Evolutionary conservation across 1,140 invertebrate species (phyloP).

Genomic region (Euwallacea similis): DNA sequence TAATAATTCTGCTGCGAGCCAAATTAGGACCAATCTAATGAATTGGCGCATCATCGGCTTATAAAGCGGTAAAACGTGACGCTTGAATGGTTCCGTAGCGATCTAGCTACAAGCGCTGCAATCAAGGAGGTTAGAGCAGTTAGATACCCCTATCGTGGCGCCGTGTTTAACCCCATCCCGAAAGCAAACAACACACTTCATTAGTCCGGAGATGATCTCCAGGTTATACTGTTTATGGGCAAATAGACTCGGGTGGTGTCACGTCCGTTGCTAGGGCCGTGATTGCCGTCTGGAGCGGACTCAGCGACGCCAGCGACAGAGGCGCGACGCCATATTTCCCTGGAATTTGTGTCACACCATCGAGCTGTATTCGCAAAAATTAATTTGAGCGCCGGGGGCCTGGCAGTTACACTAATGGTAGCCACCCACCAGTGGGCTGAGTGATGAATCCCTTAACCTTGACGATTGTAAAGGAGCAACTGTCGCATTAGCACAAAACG

Average conservation of each 20-base stretch:
- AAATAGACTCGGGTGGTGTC: constrained; percentile 46
- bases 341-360: neutral
- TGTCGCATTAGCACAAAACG: constrained; percentile 30
- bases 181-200: constrained; percentile 50
- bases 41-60: neutral
- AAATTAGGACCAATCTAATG: too few relatives aligned
- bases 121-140: constrained; percentile 26
- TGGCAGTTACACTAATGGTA: too few relatives aligned
- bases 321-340: constrained; percentile 12
- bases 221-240: constrained; percentile 52
- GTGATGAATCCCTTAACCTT: neutral
- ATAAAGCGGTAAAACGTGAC: constrained; percentile 14
- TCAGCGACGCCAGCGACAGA: constrained; percentile 25
- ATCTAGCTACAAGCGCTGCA: constrained; percentile 9
- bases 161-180: constrained; percentile 41
- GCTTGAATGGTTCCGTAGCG: constrained; percentile 8
- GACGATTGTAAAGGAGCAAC: constrained; percentile 2
- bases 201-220: constrained; percentile 48
- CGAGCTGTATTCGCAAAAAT: too few relatives aligned
- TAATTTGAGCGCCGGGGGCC: too few relatives aligned
- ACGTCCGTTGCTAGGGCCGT: constrained; percentile 43
- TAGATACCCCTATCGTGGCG: constrained; percentile 30
- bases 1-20: too few relatives aligned
- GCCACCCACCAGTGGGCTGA: too few relatives aligned
- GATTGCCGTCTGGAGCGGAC: constrained; percentile 38